phyloP scores from a whole-genome alignment of 2,797 vertebrate species.

The Paramormyrops hopkinsi region DNA sequence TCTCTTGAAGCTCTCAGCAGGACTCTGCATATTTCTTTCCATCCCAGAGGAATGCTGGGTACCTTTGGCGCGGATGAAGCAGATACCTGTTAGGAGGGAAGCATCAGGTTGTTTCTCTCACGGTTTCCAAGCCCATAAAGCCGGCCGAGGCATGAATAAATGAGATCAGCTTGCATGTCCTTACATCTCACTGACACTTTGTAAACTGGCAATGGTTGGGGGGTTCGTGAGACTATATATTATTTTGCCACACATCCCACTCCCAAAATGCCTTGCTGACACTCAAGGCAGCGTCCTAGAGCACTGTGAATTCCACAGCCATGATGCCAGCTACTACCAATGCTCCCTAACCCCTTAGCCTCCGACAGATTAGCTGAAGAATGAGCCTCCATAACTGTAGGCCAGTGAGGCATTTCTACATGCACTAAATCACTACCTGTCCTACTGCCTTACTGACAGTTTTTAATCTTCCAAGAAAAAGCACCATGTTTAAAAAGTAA shows the following conservation, averaged over 20 bases:
- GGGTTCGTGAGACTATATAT: slow-evolving; percentile 27
- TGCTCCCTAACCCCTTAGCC: slow-evolving; percentile 19
- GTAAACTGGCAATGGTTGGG: slow-evolving; percentile 30
- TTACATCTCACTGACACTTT: slow-evolving; percentile 43
- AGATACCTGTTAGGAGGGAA: slow-evolving; percentile 26
- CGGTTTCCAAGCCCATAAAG: slow-evolving; percentile 37
- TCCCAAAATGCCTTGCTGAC: slow-evolving; percentile 39
- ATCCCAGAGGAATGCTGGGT: neutral
- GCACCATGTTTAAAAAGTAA: neutral
- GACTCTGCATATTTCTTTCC: neutral
- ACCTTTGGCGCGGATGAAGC: slow-evolving; percentile 24
- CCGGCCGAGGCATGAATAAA: slow-evolving; percentile 42
- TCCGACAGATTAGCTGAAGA: slow-evolving; percentile 20
- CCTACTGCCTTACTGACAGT: neutral
- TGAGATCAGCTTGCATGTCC: slow-evolving; percentile 44
- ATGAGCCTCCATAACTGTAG: slow-evolving; percentile 31
- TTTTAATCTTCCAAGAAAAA: neutral
- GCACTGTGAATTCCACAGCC: slow-evolving; percentile 42
- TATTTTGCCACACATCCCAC: slow-evolving; percentile 31
- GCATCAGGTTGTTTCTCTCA: slow-evolving; percentile 40
- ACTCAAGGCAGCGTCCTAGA: slow-evolving; percentile 39
- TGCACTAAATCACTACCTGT: neutral
- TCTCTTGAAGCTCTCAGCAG: neutral
- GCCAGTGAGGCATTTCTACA: slow-evolving; percentile 27
- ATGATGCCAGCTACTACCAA: slow-evolving; percentile 42